phyloP scores from a whole-genome alignment of 2,888 invertebrate species.

The Odontocerum albicorne region DNA sequence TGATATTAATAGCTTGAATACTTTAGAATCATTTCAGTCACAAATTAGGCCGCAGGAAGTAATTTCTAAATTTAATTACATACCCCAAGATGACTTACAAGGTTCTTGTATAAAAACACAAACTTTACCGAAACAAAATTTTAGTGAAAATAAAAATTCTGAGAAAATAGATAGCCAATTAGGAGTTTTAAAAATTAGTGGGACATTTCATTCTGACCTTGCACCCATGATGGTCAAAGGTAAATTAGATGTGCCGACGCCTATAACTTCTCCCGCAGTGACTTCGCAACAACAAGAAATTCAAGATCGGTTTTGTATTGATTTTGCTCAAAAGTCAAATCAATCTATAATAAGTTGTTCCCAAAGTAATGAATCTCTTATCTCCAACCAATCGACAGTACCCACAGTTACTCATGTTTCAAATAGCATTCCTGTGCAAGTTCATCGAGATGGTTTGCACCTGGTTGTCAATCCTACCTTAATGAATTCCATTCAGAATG shows the following conservation, averaged over 20 bases:
- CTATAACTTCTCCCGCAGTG: constrained; percentile 50
- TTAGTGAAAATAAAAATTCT: constrained; percentile 11
- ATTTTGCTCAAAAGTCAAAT: constrained; percentile 21
- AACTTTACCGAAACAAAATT: constrained; percentile 7
- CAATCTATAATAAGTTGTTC: constrained; percentile 19
- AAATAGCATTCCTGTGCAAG: constrained; percentile 18
- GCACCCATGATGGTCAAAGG: constrained; percentile 48
- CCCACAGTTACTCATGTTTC: constrained; percentile 5
- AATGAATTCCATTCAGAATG: constrained; percentile 10
- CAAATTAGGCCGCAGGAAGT: constrained; percentile 8
- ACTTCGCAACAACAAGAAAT: constrained; percentile 6
- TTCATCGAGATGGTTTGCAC: constrained; percentile 25
- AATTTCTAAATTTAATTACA: constrained; percentile 12
- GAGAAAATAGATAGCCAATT: constrained; percentile 16
- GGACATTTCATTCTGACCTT: constrained; percentile 26
- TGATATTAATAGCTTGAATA: neutral
- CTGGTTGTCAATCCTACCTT: constrained; percentile 26
- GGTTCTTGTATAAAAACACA: constrained; percentile 21
- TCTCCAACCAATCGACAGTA: constrained; percentile 10
- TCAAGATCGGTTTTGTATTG: constrained; percentile 17
- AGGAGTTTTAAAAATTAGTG: constrained; percentile 28
- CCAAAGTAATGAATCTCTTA: constrained; percentile 5
- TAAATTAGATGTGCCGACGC: constrained; percentile 55
- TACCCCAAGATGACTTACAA: constrained; percentile 10
- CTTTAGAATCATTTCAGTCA: constrained; percentile 9